These are phyloP conservation scores for Scytalopus superciliaris DNA, from an alignment of 2,113 vertebrate genomes.

Conservation along the genomic window DNA sequence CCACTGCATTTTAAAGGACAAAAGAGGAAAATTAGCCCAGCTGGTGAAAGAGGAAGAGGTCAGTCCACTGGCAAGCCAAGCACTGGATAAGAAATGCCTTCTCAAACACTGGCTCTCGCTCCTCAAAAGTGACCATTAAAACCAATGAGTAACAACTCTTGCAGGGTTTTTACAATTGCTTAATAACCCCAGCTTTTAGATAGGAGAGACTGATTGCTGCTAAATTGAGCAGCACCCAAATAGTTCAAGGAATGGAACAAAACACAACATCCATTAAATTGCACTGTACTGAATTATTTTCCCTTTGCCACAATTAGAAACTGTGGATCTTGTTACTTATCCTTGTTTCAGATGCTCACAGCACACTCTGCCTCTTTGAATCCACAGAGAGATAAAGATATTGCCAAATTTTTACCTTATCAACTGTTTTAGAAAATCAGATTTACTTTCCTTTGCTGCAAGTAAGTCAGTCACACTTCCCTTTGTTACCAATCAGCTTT, in stretches of 20 bases:
- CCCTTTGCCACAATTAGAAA: background rate
- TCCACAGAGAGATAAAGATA: background rate
- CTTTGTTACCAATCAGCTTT: background rate
- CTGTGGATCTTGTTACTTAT: background rate
- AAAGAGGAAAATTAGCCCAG: background rate
- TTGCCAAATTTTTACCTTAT: background rate
- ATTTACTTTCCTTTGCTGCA: background rate
- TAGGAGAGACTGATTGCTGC: background rate
- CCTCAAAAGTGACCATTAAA: background rate
- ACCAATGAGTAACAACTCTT: background rate
- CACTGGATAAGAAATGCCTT: background rate
- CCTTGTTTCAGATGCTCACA: background rate
- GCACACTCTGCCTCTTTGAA: background rate
- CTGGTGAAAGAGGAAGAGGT: background rate
- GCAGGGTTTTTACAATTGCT: background rate
- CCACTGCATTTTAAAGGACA: background rate
- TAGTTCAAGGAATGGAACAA: background rate
- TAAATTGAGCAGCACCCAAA: background rate
- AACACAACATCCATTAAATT: background rate
- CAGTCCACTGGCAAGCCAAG: background rate
- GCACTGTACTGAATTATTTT: background rate
- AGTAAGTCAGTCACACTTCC: background rate
- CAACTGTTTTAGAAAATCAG: background rate
- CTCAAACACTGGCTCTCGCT: background rate
- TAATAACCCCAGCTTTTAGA: fast-evolving